Conservation (phyloP, 1,140 invertebrate species). For the Drosophila persimilis region DNA sequence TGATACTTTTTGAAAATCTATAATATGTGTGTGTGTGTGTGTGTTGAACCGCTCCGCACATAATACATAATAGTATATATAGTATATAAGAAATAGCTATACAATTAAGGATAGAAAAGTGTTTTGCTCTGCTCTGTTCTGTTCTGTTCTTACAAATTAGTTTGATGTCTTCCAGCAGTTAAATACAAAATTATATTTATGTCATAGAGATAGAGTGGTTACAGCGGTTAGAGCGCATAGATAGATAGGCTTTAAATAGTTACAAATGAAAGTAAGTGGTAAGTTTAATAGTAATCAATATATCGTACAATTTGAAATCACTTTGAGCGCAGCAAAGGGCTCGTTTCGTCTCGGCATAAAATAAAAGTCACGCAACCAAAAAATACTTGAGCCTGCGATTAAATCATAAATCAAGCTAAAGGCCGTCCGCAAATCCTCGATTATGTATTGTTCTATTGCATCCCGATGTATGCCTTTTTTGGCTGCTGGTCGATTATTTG, state of each 20-base stretch:
- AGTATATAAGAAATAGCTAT: slow-evolving; percentile 49
- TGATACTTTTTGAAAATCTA: slow-evolving; percentile 64
- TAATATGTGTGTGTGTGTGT: slow-evolving; percentile 50
- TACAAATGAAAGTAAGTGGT: slow-evolving; percentile 49
- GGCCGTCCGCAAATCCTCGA: too few relatives aligned
- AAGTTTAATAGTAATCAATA: slow-evolving; percentile 56
- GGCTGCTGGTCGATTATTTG: slow-evolving; percentile 43
- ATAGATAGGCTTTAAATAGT: slow-evolving; percentile 43
- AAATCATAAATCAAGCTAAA: slow-evolving; percentile 25
- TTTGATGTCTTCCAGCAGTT: slow-evolving; percentile 67
- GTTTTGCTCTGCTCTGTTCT: slow-evolving; percentile 38
- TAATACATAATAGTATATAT: slow-evolving; percentile 60
- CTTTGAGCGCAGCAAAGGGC: slow-evolving; percentile 62
- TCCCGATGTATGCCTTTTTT: not conserved
- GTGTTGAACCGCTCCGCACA: slow-evolving; percentile 51
- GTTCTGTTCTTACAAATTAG: slow-evolving; percentile 50
- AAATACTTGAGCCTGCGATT: slow-evolving; percentile 14
- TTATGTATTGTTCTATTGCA: slow-evolving; percentile 38
- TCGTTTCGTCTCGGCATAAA: slow-evolving; percentile 51
- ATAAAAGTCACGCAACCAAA: slow-evolving; percentile 24
- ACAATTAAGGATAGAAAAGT: slow-evolving; percentile 76
- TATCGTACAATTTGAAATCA: slow-evolving; percentile 75
- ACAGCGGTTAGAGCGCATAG: slow-evolving; percentile 7
- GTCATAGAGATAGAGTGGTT: slow-evolving; percentile 23
- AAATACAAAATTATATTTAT: slow-evolving; percentile 45